Percentiles rank a stretch among this genome's conserved stretches.
Conservation (phyloP, 1,140 invertebrate genomes). For the Phortica variegata region DNA sequence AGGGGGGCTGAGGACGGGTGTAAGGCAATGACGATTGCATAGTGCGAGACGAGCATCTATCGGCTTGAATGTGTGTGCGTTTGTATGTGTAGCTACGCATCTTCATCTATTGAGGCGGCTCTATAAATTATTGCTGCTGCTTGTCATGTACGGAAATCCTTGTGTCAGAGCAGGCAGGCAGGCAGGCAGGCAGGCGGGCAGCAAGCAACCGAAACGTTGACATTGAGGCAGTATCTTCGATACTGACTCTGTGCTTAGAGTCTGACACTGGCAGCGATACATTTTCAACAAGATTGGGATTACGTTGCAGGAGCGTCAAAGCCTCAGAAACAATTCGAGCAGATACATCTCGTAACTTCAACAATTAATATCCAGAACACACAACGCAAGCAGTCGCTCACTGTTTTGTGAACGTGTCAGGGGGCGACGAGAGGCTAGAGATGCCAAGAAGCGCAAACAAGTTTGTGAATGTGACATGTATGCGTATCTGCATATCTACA, state of each 20-base stretch:
- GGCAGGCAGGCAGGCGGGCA: too few relatives aligned
- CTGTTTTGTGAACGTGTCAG: too few relatives aligned
- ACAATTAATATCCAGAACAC: conserved; percentile 50
- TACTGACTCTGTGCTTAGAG: conserved; percentile 30
- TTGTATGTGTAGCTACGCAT: conserved; percentile 30
- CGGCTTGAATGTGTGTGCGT: conserved; percentile 6
- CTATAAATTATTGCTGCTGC: conserved; percentile 54
- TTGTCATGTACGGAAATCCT: conserved; percentile 54
- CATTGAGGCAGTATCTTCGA: too few relatives aligned
- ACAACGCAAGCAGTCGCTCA: conserved; percentile 6
- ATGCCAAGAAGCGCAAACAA: too few relatives aligned
- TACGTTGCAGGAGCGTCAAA: conserved; percentile 37
- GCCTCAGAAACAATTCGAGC: conserved; percentile 52
- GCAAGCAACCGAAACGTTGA: too few relatives aligned
- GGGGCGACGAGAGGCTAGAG: too few relatives aligned
- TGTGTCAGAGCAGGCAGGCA: conserved; percentile 39
- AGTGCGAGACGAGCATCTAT: background rate
- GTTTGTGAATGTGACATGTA: too few relatives aligned
- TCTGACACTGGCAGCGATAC: conserved; percentile 35
- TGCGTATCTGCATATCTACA: too few relatives aligned
- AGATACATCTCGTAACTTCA: conserved; percentile 53
- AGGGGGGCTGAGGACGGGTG: background rate
- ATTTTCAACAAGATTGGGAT: conserved; percentile 53
- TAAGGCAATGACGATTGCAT: background rate
- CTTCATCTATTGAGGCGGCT: conserved; percentile 42